phyloP scores from a whole-genome alignment of 2,888 invertebrate genomes.

The Dendrolimus pini region DNA sequence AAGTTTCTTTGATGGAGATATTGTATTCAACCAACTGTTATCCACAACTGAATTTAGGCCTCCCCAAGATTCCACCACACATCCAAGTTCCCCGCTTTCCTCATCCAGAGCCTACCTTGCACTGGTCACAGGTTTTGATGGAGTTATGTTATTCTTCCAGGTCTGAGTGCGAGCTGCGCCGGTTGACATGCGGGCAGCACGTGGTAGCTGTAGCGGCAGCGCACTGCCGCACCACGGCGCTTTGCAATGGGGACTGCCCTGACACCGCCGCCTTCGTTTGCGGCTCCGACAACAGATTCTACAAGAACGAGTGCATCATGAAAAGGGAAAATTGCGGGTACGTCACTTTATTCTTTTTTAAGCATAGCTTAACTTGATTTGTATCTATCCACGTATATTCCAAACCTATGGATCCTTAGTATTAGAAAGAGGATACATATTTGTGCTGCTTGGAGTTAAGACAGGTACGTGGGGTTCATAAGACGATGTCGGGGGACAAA shows the following conservation, averaged over 20 bases:
- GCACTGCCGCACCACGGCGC: slow-evolving; percentile 90
- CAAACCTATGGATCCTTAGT: not conserved
- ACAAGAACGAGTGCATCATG: slow-evolving; percentile 94
- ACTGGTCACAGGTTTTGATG: no score
- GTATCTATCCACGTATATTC: not conserved
- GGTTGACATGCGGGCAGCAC: slow-evolving; percentile 89
- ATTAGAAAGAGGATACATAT: no score
- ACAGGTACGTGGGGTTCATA: no score
- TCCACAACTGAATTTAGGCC: no score
- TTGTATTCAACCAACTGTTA: no score
- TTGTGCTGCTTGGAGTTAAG: no score
- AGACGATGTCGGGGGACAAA: no score
- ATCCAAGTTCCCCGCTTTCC: no score
- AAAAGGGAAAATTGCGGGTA: slow-evolving; percentile 93
- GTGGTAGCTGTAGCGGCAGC: slow-evolving; percentile 89
- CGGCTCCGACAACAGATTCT: slow-evolving; percentile 93
- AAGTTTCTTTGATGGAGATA: no score
- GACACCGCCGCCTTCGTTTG: slow-evolving; percentile 89
- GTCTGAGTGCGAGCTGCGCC: slow-evolving; percentile 89
- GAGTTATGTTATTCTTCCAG: slow-evolving; percentile 44
- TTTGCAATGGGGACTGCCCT: slow-evolving; percentile 84
- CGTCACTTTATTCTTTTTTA: slow-evolving; percentile 10
- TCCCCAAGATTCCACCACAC: no score
- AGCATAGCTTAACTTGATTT: no score
- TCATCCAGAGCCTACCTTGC: no score